These are phyloP conservation scores for Ataeniobius toweri DNA, from an alignment of 2,797 vertebrate genomes.

Conservation along the genomic window DNA sequence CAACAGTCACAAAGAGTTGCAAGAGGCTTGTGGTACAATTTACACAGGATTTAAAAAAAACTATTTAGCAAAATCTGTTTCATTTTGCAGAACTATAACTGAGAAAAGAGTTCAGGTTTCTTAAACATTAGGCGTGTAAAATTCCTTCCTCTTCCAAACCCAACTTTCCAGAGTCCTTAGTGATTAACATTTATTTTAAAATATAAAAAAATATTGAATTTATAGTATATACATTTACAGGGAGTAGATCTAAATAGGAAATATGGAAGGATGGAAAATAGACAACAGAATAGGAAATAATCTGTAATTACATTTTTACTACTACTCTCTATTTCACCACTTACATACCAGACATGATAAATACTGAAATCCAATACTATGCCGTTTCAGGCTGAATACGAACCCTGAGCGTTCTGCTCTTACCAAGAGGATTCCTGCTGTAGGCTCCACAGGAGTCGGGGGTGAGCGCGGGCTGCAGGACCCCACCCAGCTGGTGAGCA, in stretches of 20 bases:
- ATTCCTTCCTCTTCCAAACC: background rate
- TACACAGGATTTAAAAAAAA: background rate
- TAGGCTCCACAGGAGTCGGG: conserved; percentile 72
- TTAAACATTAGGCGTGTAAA: background rate
- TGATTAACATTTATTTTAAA: background rate
- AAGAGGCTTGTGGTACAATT: background rate
- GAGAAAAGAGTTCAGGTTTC: background rate
- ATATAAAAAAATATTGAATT: background rate
- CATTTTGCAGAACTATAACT: background rate
- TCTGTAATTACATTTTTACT: too few relatives aligned
- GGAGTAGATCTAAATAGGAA: background rate
- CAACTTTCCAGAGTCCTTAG: background rate
- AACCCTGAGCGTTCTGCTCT: conserved; percentile 17
- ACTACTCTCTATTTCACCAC: too few relatives aligned
- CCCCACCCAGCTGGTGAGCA: conserved; percentile 90
- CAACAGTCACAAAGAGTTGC: background rate
- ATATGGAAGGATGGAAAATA: background rate
- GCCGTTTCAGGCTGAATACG: background rate
- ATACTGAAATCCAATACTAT: background rate
- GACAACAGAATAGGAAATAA: background rate
- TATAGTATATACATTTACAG: background rate
- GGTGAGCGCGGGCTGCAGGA: conserved; percentile 88
- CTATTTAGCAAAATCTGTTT: background rate
- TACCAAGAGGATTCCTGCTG: conserved; percentile 90
- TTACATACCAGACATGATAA: background rate